Evolutionary conservation across 2,113 vertebrate genomes (phyloP), one percentile per base, ranked within the genome.

Genomic region (Typhlomys cinereus): DNA sequence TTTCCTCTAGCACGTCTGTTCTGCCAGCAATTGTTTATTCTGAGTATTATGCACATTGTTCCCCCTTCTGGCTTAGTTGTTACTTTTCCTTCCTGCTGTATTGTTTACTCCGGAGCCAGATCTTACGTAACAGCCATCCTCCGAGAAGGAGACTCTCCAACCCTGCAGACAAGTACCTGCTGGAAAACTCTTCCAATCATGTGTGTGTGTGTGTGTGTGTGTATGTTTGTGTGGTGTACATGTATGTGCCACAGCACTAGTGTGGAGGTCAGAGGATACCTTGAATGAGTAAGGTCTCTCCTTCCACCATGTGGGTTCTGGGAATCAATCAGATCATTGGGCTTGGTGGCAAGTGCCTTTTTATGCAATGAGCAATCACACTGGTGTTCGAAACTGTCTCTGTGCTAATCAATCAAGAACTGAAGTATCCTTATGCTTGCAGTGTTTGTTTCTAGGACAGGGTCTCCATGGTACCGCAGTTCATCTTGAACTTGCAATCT

Each of bases 101-200:
- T 67, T 31, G 20, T 23, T 66, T 31, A 9, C 46, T 25, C 12
- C 29, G n/a, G 27, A 36, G 14, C 62, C 27, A n/a, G 12, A 36
- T n/a, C 85, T 83, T 74, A 52, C 66, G 46, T 23, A 70, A 39
- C 7, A 67, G 9, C 41, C 14, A 2, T n/a, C 18, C 31, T 25
- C 13, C 21, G 20, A 41, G 13, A 80, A 52, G 9, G 18, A 10
- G 48, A 23, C 12, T 41, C 34, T 67, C 54, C 29, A 39, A 1
- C 11, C 23, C 57, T 48, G 7, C 11, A 74, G 13, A 84, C n/a
- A 75, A 41, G 14, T 18, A 17, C 78, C 41, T 31, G 81, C 36
- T 27, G 23, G 50, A 64, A 89, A 86, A 91, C 46, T 20, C 71
- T 81, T 13, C 66, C n/a, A 52, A 57, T 31, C 50, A 88, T 69